Evolutionary conservation across 2,888 invertebrate species (phyloP), one percentile per base, ranked within the genome.

Genomic region (Campoletis raptor): DNA sequence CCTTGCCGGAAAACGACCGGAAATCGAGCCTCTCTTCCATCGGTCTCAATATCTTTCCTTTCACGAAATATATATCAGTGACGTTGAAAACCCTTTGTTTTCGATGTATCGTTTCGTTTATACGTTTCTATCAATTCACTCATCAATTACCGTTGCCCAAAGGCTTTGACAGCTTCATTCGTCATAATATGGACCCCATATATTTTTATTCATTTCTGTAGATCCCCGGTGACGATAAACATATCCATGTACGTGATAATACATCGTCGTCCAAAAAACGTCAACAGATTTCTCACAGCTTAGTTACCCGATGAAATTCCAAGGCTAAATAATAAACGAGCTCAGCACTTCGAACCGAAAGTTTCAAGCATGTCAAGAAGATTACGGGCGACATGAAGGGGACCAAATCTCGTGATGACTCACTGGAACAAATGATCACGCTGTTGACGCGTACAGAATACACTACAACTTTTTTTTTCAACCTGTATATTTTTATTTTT

Each of bases 241-340:
- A 52, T 36, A 40, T 8, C 5, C 21, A 48, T 42, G n/a, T 8
- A 52, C 7, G 15, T 45, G 21, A 69, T 45, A 24, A n/a, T n/a
- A n/a, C n/a, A n/a, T n/a, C 40, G 57, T 74, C 57, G 57, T 57
- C 40, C 18, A 15, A 24, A n/a, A 0, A 40, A 21, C 37, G 7
- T 74, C 57, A 57, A 74, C 73, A 40, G 57, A 57, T 74, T 57
- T 74, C 57, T 74, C 73, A 74, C 54, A 36, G 54, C 37, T 73
- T 54, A 54, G 52, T 73, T 54, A 78, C 67, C 42, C 30, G 74
- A 79, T 61, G 82, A 73, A 85, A 78, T 74, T 12, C 7, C 67
- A 36, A 61, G 54, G 40, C 73, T 42, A 37, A 24, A 57, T 85
- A 79, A 82, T 76, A 36, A 85, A 85, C 37, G 85, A 81, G 84